Evolutionary conservation across 2,797 vertebrate species (phyloP).

Genomic region (Mionectes olivaceus): DNA sequence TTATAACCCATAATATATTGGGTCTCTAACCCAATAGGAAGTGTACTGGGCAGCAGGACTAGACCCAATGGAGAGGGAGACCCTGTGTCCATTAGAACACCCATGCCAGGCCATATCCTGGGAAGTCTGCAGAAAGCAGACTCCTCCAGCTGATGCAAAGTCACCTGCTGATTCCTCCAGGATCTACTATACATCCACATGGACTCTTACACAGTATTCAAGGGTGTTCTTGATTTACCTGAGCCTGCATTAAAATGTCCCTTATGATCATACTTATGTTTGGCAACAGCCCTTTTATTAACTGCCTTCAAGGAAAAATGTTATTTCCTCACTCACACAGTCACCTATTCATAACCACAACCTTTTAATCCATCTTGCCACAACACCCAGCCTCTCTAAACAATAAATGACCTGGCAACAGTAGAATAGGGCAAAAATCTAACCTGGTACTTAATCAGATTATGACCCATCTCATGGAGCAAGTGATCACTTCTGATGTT

Average conservation of each 20-base stretch:
- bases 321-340: neutral
- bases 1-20: no score
- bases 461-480: neutral
- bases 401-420: neutral
- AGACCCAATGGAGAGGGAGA: neutral
- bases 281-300: neutral
- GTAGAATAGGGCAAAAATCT: neutral
- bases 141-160: neutral
- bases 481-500: neutral
- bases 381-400: neutral
- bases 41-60: neutral
- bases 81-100: neutral
- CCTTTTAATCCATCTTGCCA: neutral
- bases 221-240: neutral
- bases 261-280: neutral
- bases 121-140: no score
- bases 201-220: neutral
- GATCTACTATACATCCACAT: neutral
- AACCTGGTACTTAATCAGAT: neutral
- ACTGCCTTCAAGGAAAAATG: neutral
- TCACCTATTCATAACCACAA: neutral
- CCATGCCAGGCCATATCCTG: no score
- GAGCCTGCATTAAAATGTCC: neutral
- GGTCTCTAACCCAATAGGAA: neutral
- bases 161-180: neutral